phyloP scores from a whole-genome alignment of 1,140 invertebrate species.

The Habropoda laboriosa region DNA sequence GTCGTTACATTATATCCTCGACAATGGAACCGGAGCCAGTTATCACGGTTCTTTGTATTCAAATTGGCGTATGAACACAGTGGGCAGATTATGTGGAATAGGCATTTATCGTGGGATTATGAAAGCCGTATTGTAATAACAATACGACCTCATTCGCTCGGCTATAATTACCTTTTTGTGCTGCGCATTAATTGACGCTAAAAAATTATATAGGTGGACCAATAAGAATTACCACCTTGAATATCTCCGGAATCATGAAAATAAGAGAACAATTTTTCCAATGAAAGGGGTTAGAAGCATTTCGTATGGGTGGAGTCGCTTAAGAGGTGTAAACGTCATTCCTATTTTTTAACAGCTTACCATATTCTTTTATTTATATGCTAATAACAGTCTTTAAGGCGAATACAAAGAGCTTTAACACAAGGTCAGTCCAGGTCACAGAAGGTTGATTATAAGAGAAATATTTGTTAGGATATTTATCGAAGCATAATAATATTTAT shows the following conservation, averaged over 20 bases:
- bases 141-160: slow-evolving; percentile 43
- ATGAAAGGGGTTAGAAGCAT: no score
- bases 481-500: no score
- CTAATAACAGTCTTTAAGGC: no score
- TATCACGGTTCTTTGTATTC: slow-evolving; percentile 68
- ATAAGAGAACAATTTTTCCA: no score
- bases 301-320: no score
- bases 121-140: slow-evolving; percentile 61
- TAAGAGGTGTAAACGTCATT: no score
- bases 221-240: slow-evolving; percentile 6
- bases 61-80: slow-evolving; percentile 60
- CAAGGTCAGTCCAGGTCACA: no score
- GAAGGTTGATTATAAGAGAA: no score
- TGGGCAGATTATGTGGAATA: slow-evolving; percentile 60
- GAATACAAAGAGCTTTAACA: no score
- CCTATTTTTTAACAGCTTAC: no score
- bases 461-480: no score
- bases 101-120: slow-evolving; percentile 64
- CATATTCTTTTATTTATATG: no score
- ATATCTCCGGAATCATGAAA: slow-evolving; percentile 15
- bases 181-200: slow-evolving; percentile 34
- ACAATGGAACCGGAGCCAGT: slow-evolving; percentile 59
- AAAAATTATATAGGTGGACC: slow-evolving; percentile 31
- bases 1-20: slow-evolving; percentile 47
- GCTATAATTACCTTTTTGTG: slow-evolving; percentile 56